Conservation (phyloP, 2,113 vertebrate species). For the Etheostoma spectabile region DNA sequence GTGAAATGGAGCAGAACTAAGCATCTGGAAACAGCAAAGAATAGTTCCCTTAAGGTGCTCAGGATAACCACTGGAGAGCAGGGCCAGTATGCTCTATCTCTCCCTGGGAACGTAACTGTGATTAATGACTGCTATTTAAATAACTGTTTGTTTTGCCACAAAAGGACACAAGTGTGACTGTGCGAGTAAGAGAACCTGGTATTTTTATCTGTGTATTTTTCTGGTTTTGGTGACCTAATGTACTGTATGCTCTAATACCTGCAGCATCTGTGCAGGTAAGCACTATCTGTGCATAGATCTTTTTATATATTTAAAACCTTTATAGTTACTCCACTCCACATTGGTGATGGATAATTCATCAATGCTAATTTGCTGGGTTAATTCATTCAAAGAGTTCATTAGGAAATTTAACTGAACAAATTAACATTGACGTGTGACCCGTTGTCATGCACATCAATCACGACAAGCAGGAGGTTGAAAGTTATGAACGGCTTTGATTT, state of each 20-base stretch:
- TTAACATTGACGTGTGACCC: constrained; percentile 49
- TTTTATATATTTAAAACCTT: constrained; percentile 9
- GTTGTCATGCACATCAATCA: constrained; percentile 60
- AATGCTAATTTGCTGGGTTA: constrained; percentile 56
- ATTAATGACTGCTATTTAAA: constrained; percentile 79
- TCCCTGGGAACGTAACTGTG: constrained; percentile 73
- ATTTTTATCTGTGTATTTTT: constrained; percentile 36
- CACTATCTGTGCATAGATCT: background rate
- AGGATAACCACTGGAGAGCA: constrained; percentile 67
- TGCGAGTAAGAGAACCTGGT: constrained; percentile 6
- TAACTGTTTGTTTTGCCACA: constrained; percentile 69
- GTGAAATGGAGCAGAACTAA: constrained; percentile 80
- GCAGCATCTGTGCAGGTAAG: constrained; percentile 7
- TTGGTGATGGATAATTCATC: constrained; percentile 54
- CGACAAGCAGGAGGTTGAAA: constrained; percentile 29
- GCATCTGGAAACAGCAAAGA: constrained; percentile 79
- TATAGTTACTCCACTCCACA: constrained; percentile 17
- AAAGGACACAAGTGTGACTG: constrained; percentile 53
- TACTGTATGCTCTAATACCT: background rate
- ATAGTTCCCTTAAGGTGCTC: constrained; percentile 71
- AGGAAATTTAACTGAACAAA: constrained; percentile 59
- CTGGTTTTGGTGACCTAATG: background rate
- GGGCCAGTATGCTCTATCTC: constrained; percentile 66
- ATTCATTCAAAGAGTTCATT: constrained; percentile 61
- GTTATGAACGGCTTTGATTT: constrained; percentile 59